These are phyloP conservation scores for Echinarachnius parma DNA, from an alignment of 53 echinoderm and acorn worm genomes.

Conservation along the genomic window DNA sequence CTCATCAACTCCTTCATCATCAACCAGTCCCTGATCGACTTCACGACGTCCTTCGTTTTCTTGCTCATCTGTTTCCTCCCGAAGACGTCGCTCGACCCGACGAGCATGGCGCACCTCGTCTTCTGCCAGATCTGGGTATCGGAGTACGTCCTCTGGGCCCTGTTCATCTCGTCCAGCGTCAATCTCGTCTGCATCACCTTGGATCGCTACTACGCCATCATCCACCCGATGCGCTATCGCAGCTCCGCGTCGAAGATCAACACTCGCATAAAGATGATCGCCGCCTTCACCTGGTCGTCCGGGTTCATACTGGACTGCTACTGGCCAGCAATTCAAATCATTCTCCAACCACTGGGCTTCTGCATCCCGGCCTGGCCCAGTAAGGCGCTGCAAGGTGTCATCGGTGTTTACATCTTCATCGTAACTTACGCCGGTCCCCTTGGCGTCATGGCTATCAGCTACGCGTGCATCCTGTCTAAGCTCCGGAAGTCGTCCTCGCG, in stretches of 20 bases:
- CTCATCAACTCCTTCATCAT: slow-evolving; percentile 89
- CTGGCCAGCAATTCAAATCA: slow-evolving; percentile 74
- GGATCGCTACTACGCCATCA: slow-evolving; percentile 80
- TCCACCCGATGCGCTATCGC: slow-evolving; percentile 65
- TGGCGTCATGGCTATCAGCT: slow-evolving; percentile 67
- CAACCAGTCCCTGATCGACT: slow-evolving; percentile 86
- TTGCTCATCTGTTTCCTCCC: slow-evolving; percentile 68
- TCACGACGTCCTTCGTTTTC: slow-evolving; percentile 71
- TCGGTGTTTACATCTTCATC: slow-evolving; percentile 75
- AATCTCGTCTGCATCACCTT: slow-evolving; percentile 78
- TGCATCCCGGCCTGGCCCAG: slow-evolving; percentile 66
- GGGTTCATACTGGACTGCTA: slow-evolving; percentile 78
- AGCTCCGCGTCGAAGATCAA: slow-evolving; percentile 47
- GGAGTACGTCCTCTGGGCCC: slow-evolving; percentile 82
- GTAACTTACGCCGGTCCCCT: slow-evolving; percentile 77
- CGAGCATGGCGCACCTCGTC: slow-evolving; percentile 43
- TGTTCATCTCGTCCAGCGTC: slow-evolving; percentile 75
- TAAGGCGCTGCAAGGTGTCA: slow-evolving; percentile 42
- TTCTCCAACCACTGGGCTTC: slow-evolving; percentile 22
- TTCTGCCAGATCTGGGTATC: slow-evolving; percentile 81
- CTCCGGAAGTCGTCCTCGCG: slow-evolving; percentile 42
- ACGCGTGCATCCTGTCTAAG: slow-evolving; percentile 64
- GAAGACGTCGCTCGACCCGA: slow-evolving; percentile 29
- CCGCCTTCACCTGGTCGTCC: slow-evolving; percentile 52
- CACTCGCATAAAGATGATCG: slow-evolving; percentile 44